Evolutionary conservation across 1,140 invertebrate genomes (phyloP).

Genomic region (Eubasilissa regina): DNA sequence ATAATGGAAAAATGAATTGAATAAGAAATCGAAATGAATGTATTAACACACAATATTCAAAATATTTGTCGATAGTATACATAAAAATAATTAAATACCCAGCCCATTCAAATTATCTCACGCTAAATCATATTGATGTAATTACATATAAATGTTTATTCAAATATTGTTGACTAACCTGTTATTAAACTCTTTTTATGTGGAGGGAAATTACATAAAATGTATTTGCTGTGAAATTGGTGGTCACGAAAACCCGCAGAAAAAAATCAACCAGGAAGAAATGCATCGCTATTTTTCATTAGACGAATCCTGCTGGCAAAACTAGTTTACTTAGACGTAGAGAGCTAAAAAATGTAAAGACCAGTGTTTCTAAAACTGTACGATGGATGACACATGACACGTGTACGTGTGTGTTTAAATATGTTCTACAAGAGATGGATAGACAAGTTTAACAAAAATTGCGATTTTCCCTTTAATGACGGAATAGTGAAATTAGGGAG

Average conservation of each 20-base stretch:
- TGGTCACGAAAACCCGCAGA: conserved; percentile 7
- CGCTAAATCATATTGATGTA: not conserved
- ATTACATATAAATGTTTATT: conserved; percentile 14
- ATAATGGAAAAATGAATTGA: too few species aligned
- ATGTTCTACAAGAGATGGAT: too few species aligned
- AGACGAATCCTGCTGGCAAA: conserved; percentile 17
- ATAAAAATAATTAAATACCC: not conserved
- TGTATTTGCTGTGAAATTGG: conserved; percentile 4
- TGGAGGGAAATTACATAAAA: conserved; percentile 12
- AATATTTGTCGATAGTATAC: too few species aligned
- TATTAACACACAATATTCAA: too few species aligned
- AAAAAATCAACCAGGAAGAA: conserved; percentile 34
- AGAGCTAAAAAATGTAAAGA: not conserved
- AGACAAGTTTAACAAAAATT: too few species aligned
- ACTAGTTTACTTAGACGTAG: not conserved
- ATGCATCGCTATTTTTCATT: conserved; percentile 31
- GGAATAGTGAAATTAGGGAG: too few species aligned
- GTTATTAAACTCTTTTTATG: conserved; percentile 6
- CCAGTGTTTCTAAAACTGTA: not conserved
- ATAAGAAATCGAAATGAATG: too few species aligned
- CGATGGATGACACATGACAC: too few species aligned
- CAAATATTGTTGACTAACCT: conserved; percentile 8
- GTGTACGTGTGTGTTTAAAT: too few species aligned
- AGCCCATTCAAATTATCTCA: conserved; percentile 11
- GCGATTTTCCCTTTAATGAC: too few species aligned